Evolutionary conservation across 2,888 invertebrate species (phyloP).

Genomic region (Troides oblongomaculatus): DNA sequence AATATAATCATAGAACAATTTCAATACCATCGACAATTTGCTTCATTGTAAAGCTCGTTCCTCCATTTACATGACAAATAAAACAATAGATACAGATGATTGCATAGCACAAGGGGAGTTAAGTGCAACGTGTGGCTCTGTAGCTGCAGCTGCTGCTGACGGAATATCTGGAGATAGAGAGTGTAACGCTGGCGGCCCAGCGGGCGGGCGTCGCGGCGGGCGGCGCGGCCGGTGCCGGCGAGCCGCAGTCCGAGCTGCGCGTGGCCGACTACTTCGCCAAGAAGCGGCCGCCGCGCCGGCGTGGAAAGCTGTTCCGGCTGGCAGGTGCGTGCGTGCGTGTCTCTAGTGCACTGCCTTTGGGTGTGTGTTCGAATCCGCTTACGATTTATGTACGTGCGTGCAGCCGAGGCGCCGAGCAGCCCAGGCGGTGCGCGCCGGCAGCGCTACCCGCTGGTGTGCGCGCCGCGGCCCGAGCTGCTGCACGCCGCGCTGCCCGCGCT

Average conservation of each 20-base stretch:
- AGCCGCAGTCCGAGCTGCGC: constrained; percentile 54
- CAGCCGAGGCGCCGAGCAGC: constrained; percentile 30
- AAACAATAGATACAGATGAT: too few species aligned
- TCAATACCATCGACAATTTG: too few species aligned
- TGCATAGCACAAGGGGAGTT: too few species aligned
- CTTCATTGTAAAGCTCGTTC: too few species aligned
- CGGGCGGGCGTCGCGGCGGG: constrained; percentile 41
- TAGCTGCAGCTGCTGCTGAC: constrained; percentile 90
- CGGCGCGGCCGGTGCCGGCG: constrained; percentile 42
- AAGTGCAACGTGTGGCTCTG: not conserved
- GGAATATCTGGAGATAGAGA: constrained; percentile 93
- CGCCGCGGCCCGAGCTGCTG: constrained; percentile 84
- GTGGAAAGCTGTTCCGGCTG: constrained; percentile 58
- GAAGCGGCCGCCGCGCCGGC: constrained; percentile 54
- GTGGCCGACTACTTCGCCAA: constrained; percentile 67
- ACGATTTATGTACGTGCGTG: constrained; percentile 10
- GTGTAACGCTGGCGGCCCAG: constrained; percentile 82
- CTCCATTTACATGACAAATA: too few species aligned
- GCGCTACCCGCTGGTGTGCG: constrained; percentile 82
- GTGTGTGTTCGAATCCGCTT: not conserved
- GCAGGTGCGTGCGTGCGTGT: constrained; percentile 30
- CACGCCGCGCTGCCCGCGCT: constrained; percentile 90
- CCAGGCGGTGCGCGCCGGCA: constrained; percentile 37
- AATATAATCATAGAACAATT: too few species aligned
- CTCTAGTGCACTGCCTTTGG: too few species aligned